Conservation (phyloP, 2,888 invertebrate species). For the Dichetophora obliterata region DNA sequence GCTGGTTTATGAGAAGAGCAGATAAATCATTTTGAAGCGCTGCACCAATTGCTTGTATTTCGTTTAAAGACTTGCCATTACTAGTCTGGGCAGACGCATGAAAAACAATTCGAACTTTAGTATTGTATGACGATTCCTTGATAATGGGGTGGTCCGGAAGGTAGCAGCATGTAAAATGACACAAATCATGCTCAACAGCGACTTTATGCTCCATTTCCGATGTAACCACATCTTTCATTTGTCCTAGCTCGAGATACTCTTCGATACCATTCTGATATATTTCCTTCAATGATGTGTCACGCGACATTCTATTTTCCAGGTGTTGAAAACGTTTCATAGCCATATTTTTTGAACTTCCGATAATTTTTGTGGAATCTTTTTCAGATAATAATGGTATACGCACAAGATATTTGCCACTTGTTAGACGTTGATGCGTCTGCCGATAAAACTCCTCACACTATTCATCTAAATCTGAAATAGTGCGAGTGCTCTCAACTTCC, state of each 20-base stretch:
- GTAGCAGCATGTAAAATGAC: neutral
- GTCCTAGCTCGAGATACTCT: constrained; percentile 36
- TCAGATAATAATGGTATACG: no score
- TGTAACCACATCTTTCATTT: constrained; percentile 38
- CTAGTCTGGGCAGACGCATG: neutral
- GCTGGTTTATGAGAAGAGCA: constrained; percentile 38
- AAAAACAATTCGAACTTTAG: neutral
- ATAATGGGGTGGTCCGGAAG: neutral
- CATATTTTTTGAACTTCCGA: neutral
- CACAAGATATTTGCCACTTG: no score
- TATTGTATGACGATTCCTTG: neutral
- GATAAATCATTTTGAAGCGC: constrained; percentile 37
- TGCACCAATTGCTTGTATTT: constrained; percentile 32
- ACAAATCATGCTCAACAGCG: constrained; percentile 3
- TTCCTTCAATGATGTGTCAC: constrained; percentile 7
- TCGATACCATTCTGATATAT: constrained; percentile 32
- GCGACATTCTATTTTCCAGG: constrained; percentile 8
- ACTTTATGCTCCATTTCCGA: neutral
- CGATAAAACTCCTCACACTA: no score
- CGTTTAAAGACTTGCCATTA: constrained; percentile 27
- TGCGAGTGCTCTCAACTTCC: no score
- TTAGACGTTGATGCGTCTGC: no score
- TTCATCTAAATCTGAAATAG: no score
- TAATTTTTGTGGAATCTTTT: no score
- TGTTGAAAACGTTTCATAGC: constrained; percentile 10